These are phyloP conservation scores for Loripinus fragilis DNA, from an alignment of 2,888 invertebrate species.

Conservation along the genomic window DNA sequence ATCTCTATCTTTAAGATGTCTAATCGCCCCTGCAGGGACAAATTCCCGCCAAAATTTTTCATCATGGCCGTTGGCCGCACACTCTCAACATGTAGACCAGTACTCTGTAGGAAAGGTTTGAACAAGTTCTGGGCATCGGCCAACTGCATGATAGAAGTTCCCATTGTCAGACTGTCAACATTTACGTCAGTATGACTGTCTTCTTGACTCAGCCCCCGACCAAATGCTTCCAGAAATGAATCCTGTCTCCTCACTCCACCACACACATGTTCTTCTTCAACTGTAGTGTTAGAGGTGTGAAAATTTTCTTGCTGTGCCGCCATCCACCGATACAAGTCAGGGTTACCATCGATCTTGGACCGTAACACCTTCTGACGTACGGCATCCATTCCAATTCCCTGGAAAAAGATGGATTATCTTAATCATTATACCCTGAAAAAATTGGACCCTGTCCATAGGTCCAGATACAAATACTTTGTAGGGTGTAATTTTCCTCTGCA, in stretches of 20 bases:
- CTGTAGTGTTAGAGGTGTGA: slow-evolving; percentile 64
- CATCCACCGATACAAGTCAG: slow-evolving; percentile 97
- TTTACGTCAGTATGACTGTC: slow-evolving; percentile 77
- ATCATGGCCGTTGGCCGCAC: slow-evolving; percentile 87
- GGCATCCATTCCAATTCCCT: slow-evolving; percentile 18
- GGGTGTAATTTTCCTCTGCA: too few species aligned
- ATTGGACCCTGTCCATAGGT: too few species aligned
- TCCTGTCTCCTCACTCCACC: slow-evolving; percentile 76
- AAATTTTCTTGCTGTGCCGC: slow-evolving; percentile 91
- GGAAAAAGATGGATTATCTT: too few species aligned
- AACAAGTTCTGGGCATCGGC: slow-evolving; percentile 91
- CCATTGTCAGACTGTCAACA: slow-evolving; percentile 74
- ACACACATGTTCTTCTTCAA: slow-evolving; percentile 68
- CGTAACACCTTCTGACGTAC: slow-evolving; percentile 37
- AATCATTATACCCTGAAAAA: too few species aligned
- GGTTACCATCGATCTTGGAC: slow-evolving; percentile 84
- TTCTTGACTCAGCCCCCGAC: slow-evolving; percentile 81
- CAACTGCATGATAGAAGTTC: slow-evolving; percentile 84
- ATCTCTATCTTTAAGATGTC: slow-evolving; percentile 96
- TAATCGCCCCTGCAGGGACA: slow-evolving; percentile 87
- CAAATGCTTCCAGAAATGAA: slow-evolving; percentile 78
- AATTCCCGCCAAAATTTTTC: slow-evolving; percentile 94
- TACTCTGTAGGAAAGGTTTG: slow-evolving; percentile 93
- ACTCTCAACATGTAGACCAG: slow-evolving; percentile 90
- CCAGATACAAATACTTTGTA: too few species aligned